phyloP scores from a whole-genome alignment of 2,113 vertebrate species.

The Sander vitreus region DNA sequence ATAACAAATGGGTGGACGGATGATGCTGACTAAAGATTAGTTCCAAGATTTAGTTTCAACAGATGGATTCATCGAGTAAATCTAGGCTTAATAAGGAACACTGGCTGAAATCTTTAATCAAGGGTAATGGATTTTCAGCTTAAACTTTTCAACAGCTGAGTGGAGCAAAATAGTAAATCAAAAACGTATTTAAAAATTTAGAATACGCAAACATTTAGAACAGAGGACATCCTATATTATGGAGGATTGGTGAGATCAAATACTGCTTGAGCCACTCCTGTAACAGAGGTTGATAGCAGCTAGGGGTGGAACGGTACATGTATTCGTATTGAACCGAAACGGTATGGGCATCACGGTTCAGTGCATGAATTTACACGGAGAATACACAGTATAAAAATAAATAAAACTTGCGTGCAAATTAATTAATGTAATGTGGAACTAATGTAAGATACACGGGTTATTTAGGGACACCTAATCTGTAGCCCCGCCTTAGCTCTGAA shows the following conservation, averaged over 20 bases:
- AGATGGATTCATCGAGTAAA: slow-evolving; percentile 24
- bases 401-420: too few relatives aligned
- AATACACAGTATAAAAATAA: too few relatives aligned
- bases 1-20: slow-evolving; percentile 2
- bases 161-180: slow-evolving; percentile 14
- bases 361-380: too few relatives aligned
- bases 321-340: too few relatives aligned
- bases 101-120: slow-evolving; percentile 18
- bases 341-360: too few relatives aligned
- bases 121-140: background rate
- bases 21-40: slow-evolving; percentile 35
- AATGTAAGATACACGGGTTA: too few relatives aligned
- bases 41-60: too few relatives aligned
- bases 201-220: background rate
- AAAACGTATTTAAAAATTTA: background rate
- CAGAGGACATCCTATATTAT: background rate
- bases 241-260: background rate
- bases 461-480: too few relatives aligned
- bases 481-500: too few relatives aligned
- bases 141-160: slow-evolving; percentile 10
- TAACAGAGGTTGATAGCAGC: background rate
- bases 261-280: background rate
- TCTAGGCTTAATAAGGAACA: background rate
- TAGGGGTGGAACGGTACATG: background rate
- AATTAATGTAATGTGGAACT: too few relatives aligned